phyloP scores from a whole-genome alignment of 2,888 invertebrate genomes.

The Acanthacorydalis orientalis region DNA sequence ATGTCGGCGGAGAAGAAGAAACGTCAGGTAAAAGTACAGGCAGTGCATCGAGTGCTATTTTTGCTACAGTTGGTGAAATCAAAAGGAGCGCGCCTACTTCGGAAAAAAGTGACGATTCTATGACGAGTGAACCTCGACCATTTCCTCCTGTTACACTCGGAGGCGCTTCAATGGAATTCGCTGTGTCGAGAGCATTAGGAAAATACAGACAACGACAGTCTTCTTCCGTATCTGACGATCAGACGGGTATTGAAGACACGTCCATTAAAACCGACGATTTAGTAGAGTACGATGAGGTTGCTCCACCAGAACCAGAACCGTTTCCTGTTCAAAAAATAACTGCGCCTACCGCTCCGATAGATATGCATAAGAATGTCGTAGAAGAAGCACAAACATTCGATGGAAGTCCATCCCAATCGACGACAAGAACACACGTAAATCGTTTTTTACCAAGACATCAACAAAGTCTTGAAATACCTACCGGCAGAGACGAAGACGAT shows the following conservation, averaged over 20 bases:
- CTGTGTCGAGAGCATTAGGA: conserved; percentile 64
- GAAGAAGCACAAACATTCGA: conserved; percentile 40
- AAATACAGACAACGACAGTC: conserved; percentile 62
- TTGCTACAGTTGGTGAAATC: conserved; percentile 58
- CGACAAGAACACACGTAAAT: conserved; percentile 36
- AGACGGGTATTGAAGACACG: conserved; percentile 32
- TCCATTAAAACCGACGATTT: conserved; percentile 21
- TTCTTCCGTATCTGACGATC: conserved; percentile 53
- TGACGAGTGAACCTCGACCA: conserved; percentile 28
- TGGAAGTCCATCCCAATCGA: conserved; percentile 48
- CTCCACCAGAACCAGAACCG: conserved; percentile 9
- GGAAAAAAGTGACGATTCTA: conserved; percentile 41
- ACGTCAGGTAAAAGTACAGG: conserved; percentile 39
- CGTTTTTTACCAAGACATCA: conserved; percentile 52
- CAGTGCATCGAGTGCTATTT: conserved; percentile 44
- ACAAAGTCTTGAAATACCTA: conserved; percentile 67
- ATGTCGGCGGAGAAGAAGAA: conserved; percentile 39
- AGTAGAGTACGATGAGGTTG: conserved; percentile 9
- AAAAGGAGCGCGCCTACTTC: conserved; percentile 30
- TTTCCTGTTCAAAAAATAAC: conserved; percentile 4
- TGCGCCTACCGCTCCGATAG: conserved; percentile 3
- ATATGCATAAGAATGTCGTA: conserved; percentile 16
- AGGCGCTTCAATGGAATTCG: conserved; percentile 65
- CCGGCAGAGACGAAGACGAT: conserved; percentile 64
- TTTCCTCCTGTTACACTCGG: conserved; percentile 36